These are phyloP conservation scores for Anas georgica DNA, from an alignment of 2,797 vertebrate species.

Conservation along the genomic window DNA sequence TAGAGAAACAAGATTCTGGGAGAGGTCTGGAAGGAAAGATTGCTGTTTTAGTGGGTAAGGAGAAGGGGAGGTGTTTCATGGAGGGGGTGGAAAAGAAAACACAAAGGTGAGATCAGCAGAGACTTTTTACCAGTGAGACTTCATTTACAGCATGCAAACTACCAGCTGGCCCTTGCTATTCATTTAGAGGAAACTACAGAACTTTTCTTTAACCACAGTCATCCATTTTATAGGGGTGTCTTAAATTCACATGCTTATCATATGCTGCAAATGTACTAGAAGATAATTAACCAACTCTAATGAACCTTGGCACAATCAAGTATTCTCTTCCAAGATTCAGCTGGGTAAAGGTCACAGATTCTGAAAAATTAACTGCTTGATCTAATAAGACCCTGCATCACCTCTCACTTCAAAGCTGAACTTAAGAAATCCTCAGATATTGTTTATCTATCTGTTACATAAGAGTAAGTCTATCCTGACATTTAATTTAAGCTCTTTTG, in stretches of 20 bases:
- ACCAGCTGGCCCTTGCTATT: not conserved
- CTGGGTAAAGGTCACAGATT: not conserved
- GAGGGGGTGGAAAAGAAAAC: not conserved
- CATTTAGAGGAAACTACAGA: not conserved
- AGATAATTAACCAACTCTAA: slow-evolving; percentile 44
- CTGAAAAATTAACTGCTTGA: not conserved
- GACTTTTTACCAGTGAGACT: not conserved
- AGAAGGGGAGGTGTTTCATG: not conserved
- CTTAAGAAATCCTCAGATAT: not conserved
- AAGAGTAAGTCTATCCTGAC: not conserved
- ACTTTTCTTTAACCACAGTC: not conserved
- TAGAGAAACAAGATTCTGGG: not conserved
- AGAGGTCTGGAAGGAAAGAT: not conserved
- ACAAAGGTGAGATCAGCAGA: not conserved
- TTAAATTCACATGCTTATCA: slow-evolving; percentile 12
- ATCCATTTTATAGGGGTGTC: not conserved
- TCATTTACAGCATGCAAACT: not conserved
- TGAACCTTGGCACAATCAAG: not conserved
- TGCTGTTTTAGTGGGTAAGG: not conserved
- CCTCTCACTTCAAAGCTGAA: not conserved
- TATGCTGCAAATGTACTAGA: not conserved
- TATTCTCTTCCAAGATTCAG: not conserved
- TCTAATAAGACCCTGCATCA: not conserved
- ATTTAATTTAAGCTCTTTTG: not conserved
- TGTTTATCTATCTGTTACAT: not conserved